phyloP scores from a whole-genome alignment of 2,113 vertebrate genomes.

The Aphelocoma coerulescens region DNA sequence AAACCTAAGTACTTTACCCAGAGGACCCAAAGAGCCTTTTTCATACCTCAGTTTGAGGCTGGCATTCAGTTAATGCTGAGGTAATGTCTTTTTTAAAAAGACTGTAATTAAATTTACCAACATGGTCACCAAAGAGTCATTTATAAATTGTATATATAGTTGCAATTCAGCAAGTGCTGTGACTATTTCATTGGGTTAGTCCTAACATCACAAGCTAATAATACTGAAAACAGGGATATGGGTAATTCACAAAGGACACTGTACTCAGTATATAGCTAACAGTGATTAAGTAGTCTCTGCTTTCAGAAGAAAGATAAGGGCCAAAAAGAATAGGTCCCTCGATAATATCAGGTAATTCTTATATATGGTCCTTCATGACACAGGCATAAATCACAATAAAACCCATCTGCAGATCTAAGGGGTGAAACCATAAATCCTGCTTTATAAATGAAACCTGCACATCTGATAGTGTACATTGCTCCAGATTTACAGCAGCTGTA shows the following conservation, averaged over 20 bases:
- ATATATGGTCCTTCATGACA: slow-evolving; percentile 31
- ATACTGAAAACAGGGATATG: background rate
- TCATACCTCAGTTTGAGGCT: background rate
- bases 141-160: slow-evolving; percentile 7
- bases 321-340: slow-evolving; percentile 43
- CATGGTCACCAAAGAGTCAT: background rate
- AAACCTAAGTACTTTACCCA: background rate
- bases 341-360: slow-evolving; percentile 62
- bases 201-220: slow-evolving; percentile 42
- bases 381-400: slow-evolving; percentile 56
- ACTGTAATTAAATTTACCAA: slow-evolving; percentile 26
- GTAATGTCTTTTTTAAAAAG: slow-evolving; percentile 26
- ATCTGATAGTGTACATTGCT: slow-evolving; percentile 23
- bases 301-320: slow-evolving; percentile 47
- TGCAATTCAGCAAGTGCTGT: background rate
- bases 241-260: slow-evolving; percentile 16
- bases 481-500: slow-evolving; percentile 26
- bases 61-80: background rate
- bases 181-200: slow-evolving; percentile 24
- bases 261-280: background rate
- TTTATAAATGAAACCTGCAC: slow-evolving; percentile 51
- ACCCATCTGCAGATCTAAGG: slow-evolving; percentile 53
- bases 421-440: slow-evolving; percentile 50
- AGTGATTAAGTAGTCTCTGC: slow-evolving; percentile 58
- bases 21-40: background rate